Evolutionary conservation across 2,113 vertebrate species (phyloP).

Genomic region (Petrocephalus microphthalmus): DNA sequence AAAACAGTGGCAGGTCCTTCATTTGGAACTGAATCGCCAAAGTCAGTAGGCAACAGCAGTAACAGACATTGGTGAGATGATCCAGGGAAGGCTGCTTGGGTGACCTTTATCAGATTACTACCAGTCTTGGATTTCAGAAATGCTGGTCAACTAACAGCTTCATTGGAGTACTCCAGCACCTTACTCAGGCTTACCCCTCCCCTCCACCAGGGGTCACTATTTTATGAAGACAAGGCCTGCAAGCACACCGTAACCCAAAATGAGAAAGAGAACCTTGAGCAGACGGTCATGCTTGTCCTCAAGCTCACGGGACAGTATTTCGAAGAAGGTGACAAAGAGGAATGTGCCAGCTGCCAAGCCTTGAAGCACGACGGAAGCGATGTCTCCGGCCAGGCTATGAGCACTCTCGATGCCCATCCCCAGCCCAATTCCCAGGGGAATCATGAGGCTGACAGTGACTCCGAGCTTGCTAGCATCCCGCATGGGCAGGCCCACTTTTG

Average conservation of each 20-base stretch:
- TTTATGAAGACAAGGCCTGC: constrained; percentile 75
- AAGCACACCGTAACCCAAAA: constrained; percentile 73
- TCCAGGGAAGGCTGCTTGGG: not conserved
- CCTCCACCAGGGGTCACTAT: constrained; percentile 61
- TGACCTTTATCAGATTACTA: not conserved
- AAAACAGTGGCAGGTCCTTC: not conserved
- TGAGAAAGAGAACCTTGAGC: constrained; percentile 82
- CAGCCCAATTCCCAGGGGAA: constrained; percentile 70
- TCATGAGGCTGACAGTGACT: constrained; percentile 70
- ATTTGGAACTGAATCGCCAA: not conserved
- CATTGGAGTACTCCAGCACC: not conserved
- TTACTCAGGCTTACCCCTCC: not conserved
- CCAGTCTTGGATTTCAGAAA: not conserved
- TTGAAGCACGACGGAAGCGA: constrained; percentile 75
- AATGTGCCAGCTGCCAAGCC: constrained; percentile 81
- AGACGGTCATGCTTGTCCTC: constrained; percentile 79
- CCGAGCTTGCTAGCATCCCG: constrained; percentile 73
- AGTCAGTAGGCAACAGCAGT: not conserved
- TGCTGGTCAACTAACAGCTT: constrained; percentile 17
- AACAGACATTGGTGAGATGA: not conserved
- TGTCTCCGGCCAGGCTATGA: constrained; percentile 52
- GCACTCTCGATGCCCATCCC: constrained; percentile 79
- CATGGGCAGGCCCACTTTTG: constrained; percentile 62
- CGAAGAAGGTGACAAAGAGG: constrained; percentile 85
- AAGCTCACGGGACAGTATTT: constrained; percentile 80